Evolutionary conservation across 2,797 vertebrate genomes (phyloP), one percentile per base, ranked within the genome.

Genomic region (Chiloscyllium punctatum): DNA sequence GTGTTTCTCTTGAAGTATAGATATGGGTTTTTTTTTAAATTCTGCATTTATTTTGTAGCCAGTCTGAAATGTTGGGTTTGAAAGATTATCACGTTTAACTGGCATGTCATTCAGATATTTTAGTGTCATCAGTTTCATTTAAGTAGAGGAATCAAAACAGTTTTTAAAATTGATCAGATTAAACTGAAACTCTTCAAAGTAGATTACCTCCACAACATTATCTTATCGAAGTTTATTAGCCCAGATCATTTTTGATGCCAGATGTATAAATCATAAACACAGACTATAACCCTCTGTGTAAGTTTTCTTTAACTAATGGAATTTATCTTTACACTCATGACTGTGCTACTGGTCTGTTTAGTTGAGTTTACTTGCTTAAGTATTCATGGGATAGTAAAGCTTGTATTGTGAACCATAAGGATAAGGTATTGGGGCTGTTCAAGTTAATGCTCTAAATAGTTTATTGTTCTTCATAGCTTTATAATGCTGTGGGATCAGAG

Each of bases 291-390:
- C 25, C 13, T 66, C 16, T 91, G 88, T n/a, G 62, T 42, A 84
- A 84, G 82, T 42, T 84, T 84, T 48, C 42, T 95, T 33, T 72
- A 77, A 95, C 71, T n/a, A 91, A 74, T 57, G 25, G 51, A 77
- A 57, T n/a, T 77, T 51, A 95, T 66, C 94, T 95, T 77, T 77
- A 95, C 48, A 95, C 48, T 94, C 71, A 48, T 51, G 42, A 94
- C 94, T 94, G 68, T 94, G 94, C 71, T 77, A n/a, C 94, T 74
- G 71, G 66, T 68, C 21, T 95, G 94, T 95, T 77, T 94, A 51
- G 66, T 95, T 77, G 69, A 77, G 94, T 95, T 95, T 95, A 57
- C 68, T 94, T n/a, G 37, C 37, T 72, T 94, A 94, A 71, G 92
- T 37, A 48, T 74, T 33, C 94, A n/a, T 95, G 27, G 71, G 51